Conservation (phyloP, 2,113 vertebrate species). For the Andinoacara biseriatus region DNA sequence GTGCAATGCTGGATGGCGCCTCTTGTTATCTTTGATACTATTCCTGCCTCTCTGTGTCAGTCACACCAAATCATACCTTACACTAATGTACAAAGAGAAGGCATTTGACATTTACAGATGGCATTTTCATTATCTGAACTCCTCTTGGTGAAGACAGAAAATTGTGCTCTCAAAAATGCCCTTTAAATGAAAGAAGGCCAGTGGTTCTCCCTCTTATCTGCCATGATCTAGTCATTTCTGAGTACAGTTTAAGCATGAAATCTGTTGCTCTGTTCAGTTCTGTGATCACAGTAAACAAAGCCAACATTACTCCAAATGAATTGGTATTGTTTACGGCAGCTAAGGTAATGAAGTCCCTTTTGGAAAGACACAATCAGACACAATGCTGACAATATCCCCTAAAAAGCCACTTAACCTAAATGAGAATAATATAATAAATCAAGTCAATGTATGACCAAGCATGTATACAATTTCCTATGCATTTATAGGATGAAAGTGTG, state of each 20-base stretch:
- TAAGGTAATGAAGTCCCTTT: conserved; percentile 49
- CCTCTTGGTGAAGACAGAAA: conserved; percentile 32
- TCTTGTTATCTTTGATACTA: conserved; percentile 53
- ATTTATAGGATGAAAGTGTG: background rate
- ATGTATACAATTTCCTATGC: background rate
- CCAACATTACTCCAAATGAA: background rate
- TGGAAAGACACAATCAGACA: conserved; percentile 65
- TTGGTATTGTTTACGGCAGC: conserved; percentile 20
- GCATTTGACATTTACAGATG: conserved; percentile 72
- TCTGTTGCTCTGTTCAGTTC: background rate
- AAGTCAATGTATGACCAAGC: conserved; percentile 1
- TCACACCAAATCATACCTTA: conserved; percentile 24
- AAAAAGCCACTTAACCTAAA: conserved; percentile 65
- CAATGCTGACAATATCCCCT: conserved; percentile 54
- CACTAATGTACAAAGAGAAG: conserved; percentile 17
- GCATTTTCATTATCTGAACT: conserved; percentile 55
- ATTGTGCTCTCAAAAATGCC: conserved; percentile 50
- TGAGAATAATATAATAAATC: conserved; percentile 51
- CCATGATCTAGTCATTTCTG: conserved; percentile 11
- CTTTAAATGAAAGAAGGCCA: conserved; percentile 49
- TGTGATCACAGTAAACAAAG: background rate
- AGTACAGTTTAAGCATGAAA: conserved; percentile 4
- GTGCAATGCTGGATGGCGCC: conserved; percentile 29
- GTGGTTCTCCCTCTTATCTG: conserved; percentile 12
- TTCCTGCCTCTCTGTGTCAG: conserved; percentile 33